Percentiles rank a stretch among this genome's conserved stretches.
Evolutionary conservation across 1,140 invertebrate species (phyloP).

Genomic region (Heliothis subflexa): DNA sequence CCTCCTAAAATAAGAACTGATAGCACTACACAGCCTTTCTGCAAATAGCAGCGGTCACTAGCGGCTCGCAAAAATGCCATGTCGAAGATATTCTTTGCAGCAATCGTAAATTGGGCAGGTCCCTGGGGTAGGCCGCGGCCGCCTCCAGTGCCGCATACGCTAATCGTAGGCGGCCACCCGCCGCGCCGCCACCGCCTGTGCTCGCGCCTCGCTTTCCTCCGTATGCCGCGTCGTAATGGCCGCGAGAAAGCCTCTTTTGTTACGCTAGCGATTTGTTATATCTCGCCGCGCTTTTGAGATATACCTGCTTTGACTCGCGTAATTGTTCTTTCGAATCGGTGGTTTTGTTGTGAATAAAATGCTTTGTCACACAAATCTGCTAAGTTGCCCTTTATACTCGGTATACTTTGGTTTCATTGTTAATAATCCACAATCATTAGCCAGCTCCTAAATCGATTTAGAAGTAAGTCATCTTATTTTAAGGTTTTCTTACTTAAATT

Average conservation of each 20-base stretch:
- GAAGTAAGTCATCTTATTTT: conserved; percentile 53
- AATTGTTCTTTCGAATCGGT: conserved; percentile 84
- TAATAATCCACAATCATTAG: conserved; percentile 70
- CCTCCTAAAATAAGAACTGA: conserved; percentile 48
- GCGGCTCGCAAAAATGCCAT: conserved; percentile 71
- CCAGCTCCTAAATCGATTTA: conserved; percentile 52
- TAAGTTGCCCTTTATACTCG: conserved; percentile 66
- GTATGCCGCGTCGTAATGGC: conserved; percentile 81
- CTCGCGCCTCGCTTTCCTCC: conserved; percentile 77
- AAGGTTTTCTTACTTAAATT: conserved; percentile 3
- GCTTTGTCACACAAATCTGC: conserved; percentile 83
- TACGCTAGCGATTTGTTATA: conserved; percentile 82
- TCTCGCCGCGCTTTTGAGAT: conserved; percentile 77
- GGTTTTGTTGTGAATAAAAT: conserved; percentile 82
- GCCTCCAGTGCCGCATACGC: conserved; percentile 81
- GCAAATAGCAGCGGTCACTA: conserved; percentile 61
- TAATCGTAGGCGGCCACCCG: conserved; percentile 67
- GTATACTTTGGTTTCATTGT: conserved; percentile 68
- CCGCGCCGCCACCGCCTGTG: conserved; percentile 60
- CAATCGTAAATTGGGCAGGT: conserved; percentile 83
- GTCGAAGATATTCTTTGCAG: conserved; percentile 84
- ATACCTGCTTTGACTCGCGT: conserved; percentile 82
- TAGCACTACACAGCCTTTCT: conserved; percentile 5
- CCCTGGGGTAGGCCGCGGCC: conserved; percentile 70
- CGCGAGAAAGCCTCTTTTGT: conserved; percentile 85